Evolutionary conservation across 1,140 invertebrate species (phyloP).

Genomic region (Achatina immaculata): DNA sequence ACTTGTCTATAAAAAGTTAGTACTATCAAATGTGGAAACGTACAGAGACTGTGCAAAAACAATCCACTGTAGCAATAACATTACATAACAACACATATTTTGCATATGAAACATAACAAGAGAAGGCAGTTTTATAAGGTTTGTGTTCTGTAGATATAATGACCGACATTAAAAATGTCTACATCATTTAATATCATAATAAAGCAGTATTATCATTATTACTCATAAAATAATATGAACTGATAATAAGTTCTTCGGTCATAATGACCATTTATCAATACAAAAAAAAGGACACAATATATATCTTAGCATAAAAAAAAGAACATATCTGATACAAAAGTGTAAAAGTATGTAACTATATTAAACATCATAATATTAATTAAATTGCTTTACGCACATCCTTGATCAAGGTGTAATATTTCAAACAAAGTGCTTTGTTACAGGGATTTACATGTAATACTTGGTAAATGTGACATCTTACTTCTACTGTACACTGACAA

Average conservation of each 20-base stretch:
- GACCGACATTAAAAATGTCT: background rate
- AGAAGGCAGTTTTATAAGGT: conserved; percentile 31
- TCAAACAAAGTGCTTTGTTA: background rate
- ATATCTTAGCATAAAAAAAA: background rate
- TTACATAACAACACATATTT: conserved; percentile 34
- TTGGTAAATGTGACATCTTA: conserved; percentile 1
- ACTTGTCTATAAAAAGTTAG: too few relatives aligned
- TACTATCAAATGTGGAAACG: too few relatives aligned
- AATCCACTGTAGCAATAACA: too few relatives aligned
- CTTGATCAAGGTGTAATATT: background rate
- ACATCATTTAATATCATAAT: conserved; percentile 1
- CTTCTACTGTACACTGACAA: background rate
- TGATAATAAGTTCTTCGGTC: too few relatives aligned
- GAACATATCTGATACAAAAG: background rate
- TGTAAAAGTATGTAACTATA: background rate
- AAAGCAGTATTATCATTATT: background rate
- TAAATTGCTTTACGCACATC: background rate
- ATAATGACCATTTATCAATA: background rate
- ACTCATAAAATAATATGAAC: background rate
- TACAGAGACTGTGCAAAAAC: too few relatives aligned
- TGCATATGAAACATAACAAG: conserved; percentile 35
- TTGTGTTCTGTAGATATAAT: conserved; percentile 1
- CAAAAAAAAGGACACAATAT: background rate
- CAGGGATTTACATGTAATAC: conserved; percentile 14
- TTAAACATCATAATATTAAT: background rate